phyloP scores from a whole-genome alignment of 2,888 invertebrate genomes.

The Falcaria lacertinaria region DNA sequence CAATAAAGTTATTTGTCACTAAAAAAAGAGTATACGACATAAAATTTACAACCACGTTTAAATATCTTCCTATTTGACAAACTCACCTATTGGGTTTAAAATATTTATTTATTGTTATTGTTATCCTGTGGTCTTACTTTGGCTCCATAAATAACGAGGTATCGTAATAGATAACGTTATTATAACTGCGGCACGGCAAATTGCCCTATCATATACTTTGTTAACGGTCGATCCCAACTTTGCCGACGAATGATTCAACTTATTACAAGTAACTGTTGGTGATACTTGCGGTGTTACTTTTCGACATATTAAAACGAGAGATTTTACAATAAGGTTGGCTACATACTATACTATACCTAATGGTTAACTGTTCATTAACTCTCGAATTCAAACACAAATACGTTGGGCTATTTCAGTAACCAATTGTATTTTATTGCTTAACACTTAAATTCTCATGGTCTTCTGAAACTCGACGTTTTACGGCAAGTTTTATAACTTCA shows the following conservation, averaged over 20 bases:
- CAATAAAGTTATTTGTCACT: too few species aligned
- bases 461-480: too few species aligned
- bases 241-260: constrained; percentile 28
- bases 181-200: constrained; percentile 18
- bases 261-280: constrained; percentile 26
- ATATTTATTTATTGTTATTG: constrained; percentile 4
- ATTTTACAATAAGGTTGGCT: constrained; percentile 8
- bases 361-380: too few species aligned
- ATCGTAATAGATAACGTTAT: constrained; percentile 20
- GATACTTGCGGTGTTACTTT: constrained; percentile 5
- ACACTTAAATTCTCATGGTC: too few species aligned
- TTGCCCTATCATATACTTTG: constrained; percentile 30
- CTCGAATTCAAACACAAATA: too few species aligned
- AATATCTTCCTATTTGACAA: background rate
- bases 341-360: too few species aligned
- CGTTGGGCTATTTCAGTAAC: too few species aligned
- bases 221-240: constrained; percentile 28
- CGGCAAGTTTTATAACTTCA: background rate
- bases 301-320: constrained; percentile 16
- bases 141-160: constrained; percentile 17
- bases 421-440: too few species aligned
- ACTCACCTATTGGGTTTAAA: background rate
- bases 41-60: background rate
- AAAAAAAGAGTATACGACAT: too few species aligned
- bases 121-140: constrained; percentile 7